Evolutionary conservation across 2,888 invertebrate genomes (phyloP).

Genomic region (Leucozona laternaria): DNA sequence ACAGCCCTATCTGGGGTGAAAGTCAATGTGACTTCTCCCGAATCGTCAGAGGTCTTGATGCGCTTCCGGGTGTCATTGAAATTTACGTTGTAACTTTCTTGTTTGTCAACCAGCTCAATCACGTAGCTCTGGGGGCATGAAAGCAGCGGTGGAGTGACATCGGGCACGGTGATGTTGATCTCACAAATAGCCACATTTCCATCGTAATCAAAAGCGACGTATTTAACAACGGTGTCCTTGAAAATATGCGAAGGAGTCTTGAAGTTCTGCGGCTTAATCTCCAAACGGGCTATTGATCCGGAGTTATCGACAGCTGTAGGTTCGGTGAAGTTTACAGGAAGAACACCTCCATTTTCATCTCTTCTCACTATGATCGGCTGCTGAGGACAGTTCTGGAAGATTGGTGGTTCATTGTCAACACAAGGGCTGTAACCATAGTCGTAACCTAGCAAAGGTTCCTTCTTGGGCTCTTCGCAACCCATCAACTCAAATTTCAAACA

Average conservation of each 20-base stretch:
- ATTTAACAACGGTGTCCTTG: constrained; percentile 96
- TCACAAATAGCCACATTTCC: constrained; percentile 99
- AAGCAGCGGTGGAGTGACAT: constrained; percentile 94
- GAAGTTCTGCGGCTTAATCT: constrained; percentile 96
- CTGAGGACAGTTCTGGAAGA: constrained; percentile 98
- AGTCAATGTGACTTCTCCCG: constrained; percentile 92
- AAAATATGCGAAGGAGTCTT: constrained; percentile 94
- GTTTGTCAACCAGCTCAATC: constrained; percentile 94
- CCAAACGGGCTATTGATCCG: constrained; percentile 95
- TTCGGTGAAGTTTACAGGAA: constrained; percentile 96
- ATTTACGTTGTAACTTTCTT: constrained; percentile 95
- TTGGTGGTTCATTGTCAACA: constrained; percentile 97
- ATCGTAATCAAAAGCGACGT: constrained; percentile 98
- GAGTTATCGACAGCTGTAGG: constrained; percentile 98
- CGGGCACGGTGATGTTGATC: constrained; percentile 97
- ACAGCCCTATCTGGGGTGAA: constrained; percentile 93
- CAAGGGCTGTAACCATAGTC: constrained; percentile 97
- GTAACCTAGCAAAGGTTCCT: constrained; percentile 94
- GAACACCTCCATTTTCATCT: constrained; percentile 93
- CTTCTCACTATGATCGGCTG: constrained; percentile 95
- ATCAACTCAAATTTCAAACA: constrained; percentile 97
- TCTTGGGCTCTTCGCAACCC: constrained; percentile 95
- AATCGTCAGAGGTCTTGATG: constrained; percentile 94
- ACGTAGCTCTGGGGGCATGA: constrained; percentile 98
- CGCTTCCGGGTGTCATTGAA: constrained; percentile 94